Evolutionary conservation across 2,113 vertebrate genomes (phyloP).

Genomic region (Tragelaphus buxtoni): DNA sequence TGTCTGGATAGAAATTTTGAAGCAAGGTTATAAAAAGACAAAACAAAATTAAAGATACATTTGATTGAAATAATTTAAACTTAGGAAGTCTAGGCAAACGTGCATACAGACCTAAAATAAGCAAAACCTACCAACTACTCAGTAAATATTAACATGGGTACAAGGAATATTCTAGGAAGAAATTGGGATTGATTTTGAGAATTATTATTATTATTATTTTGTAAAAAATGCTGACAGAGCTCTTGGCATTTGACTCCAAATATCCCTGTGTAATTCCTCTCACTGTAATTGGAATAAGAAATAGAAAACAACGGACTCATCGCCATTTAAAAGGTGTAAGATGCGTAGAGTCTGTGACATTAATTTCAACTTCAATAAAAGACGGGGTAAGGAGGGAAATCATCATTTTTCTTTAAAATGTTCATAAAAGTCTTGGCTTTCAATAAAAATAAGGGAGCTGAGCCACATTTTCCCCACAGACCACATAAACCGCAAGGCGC

Average conservation of each 20-base stretch:
- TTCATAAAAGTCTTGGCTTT: constrained; percentile 14
- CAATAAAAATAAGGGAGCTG: neutral
- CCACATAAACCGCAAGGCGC: neutral
- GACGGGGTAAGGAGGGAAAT: neutral
- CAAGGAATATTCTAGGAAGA: neutral
- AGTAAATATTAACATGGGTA: neutral
- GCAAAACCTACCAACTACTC: neutral
- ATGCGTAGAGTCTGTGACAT: neutral
- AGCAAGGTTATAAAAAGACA: neutral
- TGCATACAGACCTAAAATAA: neutral
- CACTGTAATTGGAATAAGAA: neutral
- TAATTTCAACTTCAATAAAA: neutral
- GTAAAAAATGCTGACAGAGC: neutral
- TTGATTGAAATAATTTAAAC: neutral
- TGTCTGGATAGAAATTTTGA: neutral
- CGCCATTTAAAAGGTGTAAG: neutral
- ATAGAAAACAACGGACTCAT: neutral
- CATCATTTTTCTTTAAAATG: neutral
- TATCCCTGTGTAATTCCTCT: neutral
- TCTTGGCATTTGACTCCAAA: neutral
- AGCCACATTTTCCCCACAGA: constrained; percentile 11
- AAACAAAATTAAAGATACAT: neutral
- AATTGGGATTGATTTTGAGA: neutral
- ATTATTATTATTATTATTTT: neutral
- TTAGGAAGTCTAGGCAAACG: neutral